Evolutionary conservation across 2,888 invertebrate genomes (phyloP), one percentile per base, ranked within the genome.

Genomic region (Andricus curvator): DNA sequence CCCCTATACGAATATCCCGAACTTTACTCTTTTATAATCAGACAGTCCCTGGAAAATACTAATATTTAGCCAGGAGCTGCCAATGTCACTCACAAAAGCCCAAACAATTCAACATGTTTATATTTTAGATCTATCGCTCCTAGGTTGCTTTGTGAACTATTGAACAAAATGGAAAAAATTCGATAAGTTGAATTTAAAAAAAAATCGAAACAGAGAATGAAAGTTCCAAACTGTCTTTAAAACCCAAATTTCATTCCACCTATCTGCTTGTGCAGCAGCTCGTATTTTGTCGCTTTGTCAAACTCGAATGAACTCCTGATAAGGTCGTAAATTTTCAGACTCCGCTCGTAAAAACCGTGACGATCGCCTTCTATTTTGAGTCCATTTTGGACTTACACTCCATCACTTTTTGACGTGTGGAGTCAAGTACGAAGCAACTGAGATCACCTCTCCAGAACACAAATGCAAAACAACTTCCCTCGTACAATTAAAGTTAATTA

Each of bases 271-370:
- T n/a, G 51, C 29, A 48, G 78, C 37, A 65, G 76, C 64, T 81
- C 81, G 67, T 78, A 81, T 78, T 76, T 81, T 74, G 78, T 67
- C 37, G 65, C 78, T 64, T 78, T 66, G 81, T 78, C 76, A 78
- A 81, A 78, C 44, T n/a, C 62, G 70, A 80, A 78, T 70, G 70
- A 70, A 80, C 78, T 80, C 13, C 70, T 64, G 80, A 80, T 78
- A 70, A 80, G 78, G 78, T 80, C 78, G 76, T 81, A 81, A 81
- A 81, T 81, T 78, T 78, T 25, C 17, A 44, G 37, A 67, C 66
- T 56, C 67, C 15, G 44, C 79, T 64, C 64, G 64, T 64, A 29
- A 64, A 29, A 25, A 64, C 22, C 29, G 15, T 64, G 64, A 25
- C 17, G 25, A 64, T 64, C 29, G 64, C 17, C 64, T 29, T 64